Base-by-base conservation (phyloP, 2,113 vertebrate species). In the Baryphthengus martii region DNA sequence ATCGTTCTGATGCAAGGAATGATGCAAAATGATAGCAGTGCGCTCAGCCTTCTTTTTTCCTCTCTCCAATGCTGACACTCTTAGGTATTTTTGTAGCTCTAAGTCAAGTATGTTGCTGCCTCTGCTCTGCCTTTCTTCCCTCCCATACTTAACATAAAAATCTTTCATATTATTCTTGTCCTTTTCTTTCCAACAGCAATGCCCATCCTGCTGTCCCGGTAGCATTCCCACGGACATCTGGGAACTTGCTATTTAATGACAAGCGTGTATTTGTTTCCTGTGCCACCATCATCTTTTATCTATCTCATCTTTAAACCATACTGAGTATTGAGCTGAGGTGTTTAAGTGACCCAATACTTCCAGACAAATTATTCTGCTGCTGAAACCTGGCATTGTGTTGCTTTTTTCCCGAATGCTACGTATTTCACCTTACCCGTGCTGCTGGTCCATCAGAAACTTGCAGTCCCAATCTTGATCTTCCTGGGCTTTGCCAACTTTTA, bases 351-450 rank as follows among this genome's bases (percentile, higher is more conserved):
- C n/a, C n/a, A n/a, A n/a, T n/a, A n/a, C n/a, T n/a, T n/a, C n/a
- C n/a, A n/a, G n/a, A n/a, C n/a, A n/a, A n/a, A n/a, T n/a, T n/a
- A n/a, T n/a, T n/a, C 23, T 76, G 5, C 42, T 78, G 13, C 50
- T 72, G 20, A 66, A 79, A 42, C 16, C 21, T 77, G 45, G 28
- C 40, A 40, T n/a, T 80, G 17, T 3, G 1, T 35, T 52, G 53
- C 8, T 14, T 76, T 83, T 76, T 76, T 94, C 39, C 37, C n/a
- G 55, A 45, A 28, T 58, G 11, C 9, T 63, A 0, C 3, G 53
- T 58, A 24, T 1, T 2, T 70, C 52, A 10, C 9, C 3, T 74
- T 67, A 19, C 13, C 39, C 0, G 0, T 1, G 3, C 35, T 59
- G 15, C 70, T 50, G 14, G 7, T 40, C n/a, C 75, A 21, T 40